Base-by-base conservation (phyloP, 2,113 vertebrate species). In the Caracal caracal region DNA sequence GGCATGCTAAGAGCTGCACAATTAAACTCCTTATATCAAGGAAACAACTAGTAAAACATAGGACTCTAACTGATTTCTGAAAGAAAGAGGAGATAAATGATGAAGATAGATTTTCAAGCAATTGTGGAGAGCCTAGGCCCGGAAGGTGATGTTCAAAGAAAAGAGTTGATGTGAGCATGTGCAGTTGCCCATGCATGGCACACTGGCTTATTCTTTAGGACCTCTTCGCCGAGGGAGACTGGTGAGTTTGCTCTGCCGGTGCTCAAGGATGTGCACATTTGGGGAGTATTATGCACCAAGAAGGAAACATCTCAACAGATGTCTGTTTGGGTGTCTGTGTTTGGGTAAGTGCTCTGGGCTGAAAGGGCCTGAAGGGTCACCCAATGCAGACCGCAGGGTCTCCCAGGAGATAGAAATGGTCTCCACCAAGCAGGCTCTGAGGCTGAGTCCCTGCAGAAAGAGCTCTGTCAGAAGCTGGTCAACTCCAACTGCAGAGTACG, bases 21-120 rank as follows among this genome's bases (percentile, higher is more conserved):
- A 97, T 98, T 97, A 97, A 97, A 96, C 88, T 96, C 85, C 35
- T 94, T 83, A 81, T 88, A 97, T 93, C 90, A 96, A 97, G 61
- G 94, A 97, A 93, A 89, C 73, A 96, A 94, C 94, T 73, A 91
- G 90, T 92, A 97, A 97, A 93, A 97, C 68, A 61, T 53, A 71
- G 88, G 85, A 95, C 93, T 96, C 95, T 85, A 96, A 89, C 6
- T 10, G 90, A 96, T 88, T 91, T 94, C 88, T 85, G 76, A 83
- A 91, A 70, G 75, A 85, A 85, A 75, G 79, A 43, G 22, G 71
- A 92, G 63, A 70, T 53, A 90, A 81, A 92, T 12, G 94, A 87
- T 30, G 35, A 80, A 70, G 33, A 66, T 49, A 11, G 8, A 93
- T 93, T 91, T 78, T 96, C 35, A 59, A 75, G 91, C 82, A 53